phyloP scores from a whole-genome alignment of 2,888 invertebrate genomes.

The Dioctria rufipes region DNA sequence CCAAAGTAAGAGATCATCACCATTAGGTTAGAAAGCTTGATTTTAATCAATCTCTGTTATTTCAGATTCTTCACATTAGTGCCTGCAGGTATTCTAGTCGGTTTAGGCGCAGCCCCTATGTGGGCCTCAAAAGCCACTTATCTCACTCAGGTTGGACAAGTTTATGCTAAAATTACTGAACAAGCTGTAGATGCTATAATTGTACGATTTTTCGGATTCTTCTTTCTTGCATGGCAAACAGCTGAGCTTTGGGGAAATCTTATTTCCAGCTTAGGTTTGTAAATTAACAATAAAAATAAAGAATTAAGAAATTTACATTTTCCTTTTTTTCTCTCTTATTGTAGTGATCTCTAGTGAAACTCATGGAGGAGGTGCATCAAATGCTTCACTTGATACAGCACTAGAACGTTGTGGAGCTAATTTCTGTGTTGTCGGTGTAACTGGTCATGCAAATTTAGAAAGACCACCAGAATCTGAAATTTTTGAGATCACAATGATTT shows the following conservation, averaged over 20 bases:
- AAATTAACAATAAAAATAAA: not conserved
- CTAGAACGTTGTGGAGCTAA: constrained; percentile 83
- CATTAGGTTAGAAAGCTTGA: not conserved
- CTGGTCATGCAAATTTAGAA: constrained; percentile 82
- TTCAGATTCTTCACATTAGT: constrained; percentile 88
- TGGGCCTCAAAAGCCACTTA: constrained; percentile 99
- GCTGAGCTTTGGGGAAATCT: constrained; percentile 97
- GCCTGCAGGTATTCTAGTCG: constrained; percentile 93
- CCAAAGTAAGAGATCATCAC: constrained; percentile 73
- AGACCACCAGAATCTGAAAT: constrained; percentile 89
- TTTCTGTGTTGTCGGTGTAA: constrained; percentile 83
- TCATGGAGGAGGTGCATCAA: constrained; percentile 74
- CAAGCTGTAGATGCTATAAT: constrained; percentile 93
- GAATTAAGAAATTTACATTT: not conserved
- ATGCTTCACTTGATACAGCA: constrained; percentile 71
- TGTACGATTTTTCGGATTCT: constrained; percentile 97
- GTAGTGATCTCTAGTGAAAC: constrained; percentile 75
- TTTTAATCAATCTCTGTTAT: not conserved
- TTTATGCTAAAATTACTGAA: constrained; percentile 90
- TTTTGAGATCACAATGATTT: constrained; percentile 90
- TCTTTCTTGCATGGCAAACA: constrained; percentile 98
- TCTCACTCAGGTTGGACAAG: constrained; percentile 92
- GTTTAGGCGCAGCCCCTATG: constrained; percentile 96
- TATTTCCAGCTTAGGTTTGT: constrained; percentile 83
- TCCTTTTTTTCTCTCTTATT: not conserved